Evolutionary conservation across 2,113 vertebrate species (phyloP), one percentile per base, ranked within the genome.

Genomic region (Dasyurus viverrinus): DNA sequence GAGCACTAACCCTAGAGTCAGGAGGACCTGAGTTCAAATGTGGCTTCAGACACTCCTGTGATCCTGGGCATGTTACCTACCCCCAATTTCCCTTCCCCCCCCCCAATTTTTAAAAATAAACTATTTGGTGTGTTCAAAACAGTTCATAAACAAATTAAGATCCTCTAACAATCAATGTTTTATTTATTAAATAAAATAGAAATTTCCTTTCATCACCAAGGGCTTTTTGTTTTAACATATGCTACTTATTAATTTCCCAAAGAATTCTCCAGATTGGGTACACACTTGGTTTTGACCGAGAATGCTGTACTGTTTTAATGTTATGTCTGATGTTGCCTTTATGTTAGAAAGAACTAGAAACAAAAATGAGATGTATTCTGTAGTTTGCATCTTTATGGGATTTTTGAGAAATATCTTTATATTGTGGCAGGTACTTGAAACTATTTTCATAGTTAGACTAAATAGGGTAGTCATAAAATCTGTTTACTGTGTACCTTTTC

Each of bases 191-290:
- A 23, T 84, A 84, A 84, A 46, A 76, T 52, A 47, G 6, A 95
- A 93, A 96, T 52, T 10, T 60, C 36, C 90, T 89, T 60, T 94
- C 52, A 76, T 93, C 46, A 27, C 89, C 60, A 53, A 53, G 93
- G 91, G 53, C 93, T 47, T 46, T 55, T 92, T 84, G 68, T 42
- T 42, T n/a, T 42, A 84, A 3, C 92, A 3, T 91, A 47, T 91
- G 30, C 92, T 89, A 89, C 36, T 94, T 48, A 84, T 26, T 89
- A 0, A 42, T 94, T 95, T 96, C 89, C 95, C 94, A 92, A 94
- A 93, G 54, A 27, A 96, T 91, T 26, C 90, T 97, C 95, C 57
- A 52, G 24, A 60, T 93, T 91, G n/a, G 19, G 1, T 84, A 42
- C 6, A 84, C 8, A 84, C 89, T 90, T 76, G 53, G 60, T 91